phyloP scores from a whole-genome alignment of 2,888 invertebrate species.

The Xanthia icteritia region DNA sequence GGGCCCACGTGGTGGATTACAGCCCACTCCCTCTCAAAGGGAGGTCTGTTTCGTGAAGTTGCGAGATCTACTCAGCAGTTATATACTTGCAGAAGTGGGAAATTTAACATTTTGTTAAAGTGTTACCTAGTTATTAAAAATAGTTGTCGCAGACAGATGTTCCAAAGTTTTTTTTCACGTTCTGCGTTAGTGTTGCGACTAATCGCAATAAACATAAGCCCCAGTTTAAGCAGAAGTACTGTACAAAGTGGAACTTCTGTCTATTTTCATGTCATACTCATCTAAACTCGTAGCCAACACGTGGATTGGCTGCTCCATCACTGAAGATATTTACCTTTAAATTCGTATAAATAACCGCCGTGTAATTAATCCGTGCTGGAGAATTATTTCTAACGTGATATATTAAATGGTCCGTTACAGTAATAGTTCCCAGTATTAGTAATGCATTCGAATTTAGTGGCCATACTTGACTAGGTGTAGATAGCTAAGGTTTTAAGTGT shows the following conservation, averaged over 20 bases:
- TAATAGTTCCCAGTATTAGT: slow-evolving; percentile 29
- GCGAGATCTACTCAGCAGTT: neutral
- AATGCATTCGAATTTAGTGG: slow-evolving; percentile 11
- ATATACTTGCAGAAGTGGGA: neutral
- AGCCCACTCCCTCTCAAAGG: no score
- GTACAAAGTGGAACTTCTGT: neutral
- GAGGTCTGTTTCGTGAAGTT: neutral
- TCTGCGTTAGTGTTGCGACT: neutral
- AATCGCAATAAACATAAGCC: neutral
- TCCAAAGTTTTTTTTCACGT: neutral
- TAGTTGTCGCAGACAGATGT: neutral
- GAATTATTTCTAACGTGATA: slow-evolving; percentile 46
- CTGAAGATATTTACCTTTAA: slow-evolving; percentile 47
- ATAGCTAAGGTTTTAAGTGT: neutral
- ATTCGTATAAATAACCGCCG: slow-evolving; percentile 40
- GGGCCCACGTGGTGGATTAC: no score
- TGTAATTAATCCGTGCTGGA: slow-evolving; percentile 45
- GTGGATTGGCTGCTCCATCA: slow-evolving; percentile 28
- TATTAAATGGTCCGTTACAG: slow-evolving; percentile 39
- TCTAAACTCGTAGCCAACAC: slow-evolving; percentile 9
- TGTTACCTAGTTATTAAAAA: neutral
- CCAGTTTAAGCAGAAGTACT: neutral
- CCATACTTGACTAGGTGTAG: neutral
- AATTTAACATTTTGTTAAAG: neutral
- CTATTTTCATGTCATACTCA: neutral